Conservation (phyloP, 2,113 vertebrate species). For the Aegithalos caudatus region DNA sequence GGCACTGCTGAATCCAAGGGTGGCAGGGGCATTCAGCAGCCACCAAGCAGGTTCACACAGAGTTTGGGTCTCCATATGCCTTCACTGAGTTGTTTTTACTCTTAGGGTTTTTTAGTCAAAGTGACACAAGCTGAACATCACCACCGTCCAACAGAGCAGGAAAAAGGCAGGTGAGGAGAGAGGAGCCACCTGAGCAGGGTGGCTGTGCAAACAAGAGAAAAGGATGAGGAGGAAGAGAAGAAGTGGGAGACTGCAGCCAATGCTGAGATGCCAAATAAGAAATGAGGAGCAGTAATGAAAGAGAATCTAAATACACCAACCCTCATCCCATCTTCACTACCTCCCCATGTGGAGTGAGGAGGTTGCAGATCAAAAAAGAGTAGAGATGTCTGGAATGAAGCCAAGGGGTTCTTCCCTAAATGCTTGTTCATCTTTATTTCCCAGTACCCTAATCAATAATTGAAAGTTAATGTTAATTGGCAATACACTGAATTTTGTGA, state of each 20-base stretch:
- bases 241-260: background rate
- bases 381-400: background rate
- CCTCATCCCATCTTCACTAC: background rate
- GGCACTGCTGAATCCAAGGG: background rate
- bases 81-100: background rate
- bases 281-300: background rate
- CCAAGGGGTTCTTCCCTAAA: background rate
- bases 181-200: rapidly evolving
- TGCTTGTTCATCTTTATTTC: background rate
- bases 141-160: background rate
- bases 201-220: background rate
- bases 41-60: background rate
- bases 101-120: background rate
- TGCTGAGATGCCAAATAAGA: rapidly evolving
- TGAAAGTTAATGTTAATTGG: background rate
- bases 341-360: background rate
- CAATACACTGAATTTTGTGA: background rate
- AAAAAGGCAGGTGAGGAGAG: background rate
- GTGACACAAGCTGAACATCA: background rate
- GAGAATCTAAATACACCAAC: rapidly evolving
- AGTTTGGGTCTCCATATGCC: background rate
- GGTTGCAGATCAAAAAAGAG: background rate
- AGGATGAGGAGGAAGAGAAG: background rate
- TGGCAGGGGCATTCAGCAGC: background rate
- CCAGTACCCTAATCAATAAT: rapidly evolving